These are phyloP conservation scores for Ciconia nigra DNA, from an alignment of 2,797 vertebrate genomes.

Conservation along the genomic window DNA sequence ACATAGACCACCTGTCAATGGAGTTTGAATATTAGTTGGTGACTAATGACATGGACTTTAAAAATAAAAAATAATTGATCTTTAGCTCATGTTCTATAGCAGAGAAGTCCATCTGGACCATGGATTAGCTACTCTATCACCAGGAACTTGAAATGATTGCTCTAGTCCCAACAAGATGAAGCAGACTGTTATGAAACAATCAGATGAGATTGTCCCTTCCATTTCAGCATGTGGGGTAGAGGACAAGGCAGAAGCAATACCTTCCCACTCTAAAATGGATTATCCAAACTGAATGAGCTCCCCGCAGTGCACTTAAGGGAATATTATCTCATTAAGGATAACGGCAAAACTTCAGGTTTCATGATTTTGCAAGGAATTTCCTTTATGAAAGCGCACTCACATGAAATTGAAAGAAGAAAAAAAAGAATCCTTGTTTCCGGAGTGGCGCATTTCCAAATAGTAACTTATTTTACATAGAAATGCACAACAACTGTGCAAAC, in stretches of 20 bases:
- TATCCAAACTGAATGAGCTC: background rate
- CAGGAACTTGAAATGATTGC: background rate
- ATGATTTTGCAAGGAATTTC: background rate
- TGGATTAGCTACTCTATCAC: background rate
- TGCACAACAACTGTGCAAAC: background rate
- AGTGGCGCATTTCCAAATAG: background rate
- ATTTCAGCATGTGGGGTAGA: background rate
- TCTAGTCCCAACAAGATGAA: background rate
- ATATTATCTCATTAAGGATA: background rate
- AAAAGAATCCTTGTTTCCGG: background rate
- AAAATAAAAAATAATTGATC: background rate
- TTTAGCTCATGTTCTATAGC: background rate
- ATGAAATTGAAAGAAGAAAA: background rate
- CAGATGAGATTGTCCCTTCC: background rate
- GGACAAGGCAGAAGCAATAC: background rate
- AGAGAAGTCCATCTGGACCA: background rate
- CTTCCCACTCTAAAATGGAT: background rate
- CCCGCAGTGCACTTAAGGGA: background rate
- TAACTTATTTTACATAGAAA: background rate
- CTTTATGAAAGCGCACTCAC: background rate
- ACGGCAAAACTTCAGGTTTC: background rate
- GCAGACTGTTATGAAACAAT: background rate
- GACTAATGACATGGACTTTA: background rate
- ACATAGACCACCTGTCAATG: background rate
- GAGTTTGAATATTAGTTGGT: background rate